Evolutionary conservation across 1,140 invertebrate genomes (phyloP), one percentile per base, ranked within the genome.

Genomic region (Neomicropteryx cornuta): DNA sequence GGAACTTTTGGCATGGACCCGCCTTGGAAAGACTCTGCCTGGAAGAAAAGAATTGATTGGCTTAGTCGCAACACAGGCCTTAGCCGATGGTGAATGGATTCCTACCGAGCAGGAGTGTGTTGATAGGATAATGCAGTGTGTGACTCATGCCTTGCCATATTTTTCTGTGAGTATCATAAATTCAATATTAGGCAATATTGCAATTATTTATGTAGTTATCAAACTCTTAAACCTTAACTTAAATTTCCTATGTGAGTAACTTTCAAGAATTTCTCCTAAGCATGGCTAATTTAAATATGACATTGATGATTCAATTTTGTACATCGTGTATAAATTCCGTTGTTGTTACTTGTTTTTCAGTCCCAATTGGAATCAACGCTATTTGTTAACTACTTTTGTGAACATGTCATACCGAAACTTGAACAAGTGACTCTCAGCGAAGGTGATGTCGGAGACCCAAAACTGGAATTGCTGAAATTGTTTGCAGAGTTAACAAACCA

Each of bases 1-100:
- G 80, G 81, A 82, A 14, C 73, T 93, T 37, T 66, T 97, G 42
- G 77, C 77, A 2, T 76, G 77, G 62, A 81, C 92, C 6, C 79
- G 81, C 60, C 70, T 89, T 29, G 81, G 84, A 31, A 81, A 80
- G 45, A 85, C 87, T 22, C 69, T 86, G 14, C 71, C 70, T 43
- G 91, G 91, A 5, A 84, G 93, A 53, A 83, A 88, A 49, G 82
- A 91, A 57, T 59, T 97, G 18, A 76, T 94, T 17, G 81, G 90
- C 42, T 76, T 94, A 33, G 78, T 91, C 17, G 76, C 79, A 14
- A 81, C 88, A 43, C 78, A 92, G 52, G 83, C 87, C 13, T 87
- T 73, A 36, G 72, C 81, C 29, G 75, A 81, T 36, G 86, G 90
- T 52, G 83, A 91, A 52, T 79, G 77, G 33, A 72, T 78, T 34